A percentile compares a stretch with the other conserved stretches of the same genome.
These are phyloP conservation scores for Macrochelys suwanniensis DNA, from an alignment of 2,797 vertebrate species.

Conservation along the genomic window DNA sequence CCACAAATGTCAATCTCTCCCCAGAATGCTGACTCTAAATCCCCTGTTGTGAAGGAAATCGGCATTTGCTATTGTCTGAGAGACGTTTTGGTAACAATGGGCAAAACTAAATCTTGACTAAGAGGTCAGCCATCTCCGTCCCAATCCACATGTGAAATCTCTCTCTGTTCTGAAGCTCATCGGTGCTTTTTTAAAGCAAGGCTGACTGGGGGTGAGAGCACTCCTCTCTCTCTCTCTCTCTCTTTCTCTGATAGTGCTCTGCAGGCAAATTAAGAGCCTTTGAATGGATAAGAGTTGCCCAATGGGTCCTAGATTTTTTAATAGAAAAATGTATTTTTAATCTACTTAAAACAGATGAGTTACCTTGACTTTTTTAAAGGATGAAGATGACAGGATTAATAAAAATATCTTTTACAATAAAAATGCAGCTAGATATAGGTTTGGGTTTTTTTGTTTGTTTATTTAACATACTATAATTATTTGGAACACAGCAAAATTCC, in stretches of 20 bases:
- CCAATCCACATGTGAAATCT: not conserved
- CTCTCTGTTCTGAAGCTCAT: not conserved
- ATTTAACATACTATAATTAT: not conserved
- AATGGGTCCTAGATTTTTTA: not conserved
- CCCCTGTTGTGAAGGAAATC: conserved; percentile 22
- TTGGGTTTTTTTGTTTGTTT: accelerated
- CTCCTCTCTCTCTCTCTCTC: not conserved
- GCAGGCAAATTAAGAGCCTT: not conserved
- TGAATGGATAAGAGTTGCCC: not conserved
- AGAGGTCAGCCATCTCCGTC: not conserved
- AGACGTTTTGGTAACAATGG: not conserved
- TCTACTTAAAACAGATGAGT: not conserved
- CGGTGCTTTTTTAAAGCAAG: not conserved
- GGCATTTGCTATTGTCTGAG: not conserved
- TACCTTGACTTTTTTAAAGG: not conserved
- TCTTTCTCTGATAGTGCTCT: not conserved
- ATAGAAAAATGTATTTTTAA: not conserved
- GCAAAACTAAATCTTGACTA: not conserved
- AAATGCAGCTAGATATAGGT: not conserved
- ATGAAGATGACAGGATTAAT: not conserved
- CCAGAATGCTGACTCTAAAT: conserved; percentile 6
- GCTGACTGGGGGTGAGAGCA: not conserved
- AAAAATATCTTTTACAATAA: not conserved
- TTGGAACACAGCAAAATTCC: not conserved
- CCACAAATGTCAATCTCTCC: not conserved